Percentiles rank a stretch among this genome's conserved stretches.
Evolutionary conservation across 1,140 invertebrate species (phyloP).

Genomic region (Leptopilina boulardi): DNA sequence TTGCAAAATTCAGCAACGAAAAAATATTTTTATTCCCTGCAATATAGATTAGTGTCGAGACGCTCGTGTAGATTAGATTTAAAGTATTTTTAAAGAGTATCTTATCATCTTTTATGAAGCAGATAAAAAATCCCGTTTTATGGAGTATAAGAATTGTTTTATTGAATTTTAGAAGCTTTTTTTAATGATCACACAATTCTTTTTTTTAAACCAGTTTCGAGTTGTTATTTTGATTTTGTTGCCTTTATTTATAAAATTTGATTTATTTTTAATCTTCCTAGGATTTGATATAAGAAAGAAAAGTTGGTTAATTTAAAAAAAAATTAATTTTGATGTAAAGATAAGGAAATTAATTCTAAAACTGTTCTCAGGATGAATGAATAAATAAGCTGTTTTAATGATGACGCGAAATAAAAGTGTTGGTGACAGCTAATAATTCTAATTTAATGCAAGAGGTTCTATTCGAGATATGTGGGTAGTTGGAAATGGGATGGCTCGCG

Average conservation of each 20-base stretch:
- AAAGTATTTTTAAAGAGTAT: neutral
- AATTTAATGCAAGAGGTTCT: conserved; percentile 7
- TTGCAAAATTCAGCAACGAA: neutral
- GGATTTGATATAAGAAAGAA: too few species aligned
- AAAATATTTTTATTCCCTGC: conserved; percentile 2
- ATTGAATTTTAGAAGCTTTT: neutral
- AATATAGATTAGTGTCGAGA: neutral
- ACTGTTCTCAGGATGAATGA: neutral
- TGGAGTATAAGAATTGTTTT: conserved; percentile 9
- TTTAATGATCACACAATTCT: neutral
- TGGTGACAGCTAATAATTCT: conserved; percentile 19
- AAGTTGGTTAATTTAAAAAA: too few species aligned
- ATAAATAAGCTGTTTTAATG: neutral
- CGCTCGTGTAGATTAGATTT: neutral
- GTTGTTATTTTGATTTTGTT: too few species aligned
- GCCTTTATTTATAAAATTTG: too few species aligned
- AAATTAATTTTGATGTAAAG: too few species aligned
- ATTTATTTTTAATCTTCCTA: too few species aligned
- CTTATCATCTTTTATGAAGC: conserved; percentile 9
- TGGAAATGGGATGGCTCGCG: conserved; percentile 44
- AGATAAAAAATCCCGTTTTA: conserved; percentile 8
- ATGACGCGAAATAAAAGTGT: neutral
- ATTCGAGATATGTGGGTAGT: conserved; percentile 24
- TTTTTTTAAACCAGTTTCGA: too few species aligned
- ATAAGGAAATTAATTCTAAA: neutral